Conservation (phyloP, 2,797 vertebrate genomes). For the Hippoglossus hippoglossus region DNA sequence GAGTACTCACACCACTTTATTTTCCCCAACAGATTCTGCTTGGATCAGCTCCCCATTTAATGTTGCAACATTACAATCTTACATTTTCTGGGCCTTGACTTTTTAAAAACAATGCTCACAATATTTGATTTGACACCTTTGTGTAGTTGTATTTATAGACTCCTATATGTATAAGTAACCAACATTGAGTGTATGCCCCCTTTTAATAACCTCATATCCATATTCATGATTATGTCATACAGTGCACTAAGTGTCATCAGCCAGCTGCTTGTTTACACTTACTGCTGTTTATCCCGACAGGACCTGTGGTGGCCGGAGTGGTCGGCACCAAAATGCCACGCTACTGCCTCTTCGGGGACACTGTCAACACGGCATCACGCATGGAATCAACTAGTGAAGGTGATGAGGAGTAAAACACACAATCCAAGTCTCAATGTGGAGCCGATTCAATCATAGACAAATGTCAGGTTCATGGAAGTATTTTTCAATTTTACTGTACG, state of each 20-base stretch:
- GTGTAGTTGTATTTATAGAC: not conserved
- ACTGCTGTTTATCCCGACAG: slow-evolving; percentile 52
- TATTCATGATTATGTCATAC: not conserved
- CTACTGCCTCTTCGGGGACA: slow-evolving; percentile 88
- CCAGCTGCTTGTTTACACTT: not conserved
- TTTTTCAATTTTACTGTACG: no score
- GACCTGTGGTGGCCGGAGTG: slow-evolving; percentile 86
- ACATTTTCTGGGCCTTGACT: no score
- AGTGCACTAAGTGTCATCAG: not conserved
- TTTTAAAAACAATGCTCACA: not conserved
- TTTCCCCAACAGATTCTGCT: not conserved
- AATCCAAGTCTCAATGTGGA: slow-evolving; percentile 1
- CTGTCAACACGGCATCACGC: slow-evolving; percentile 87
- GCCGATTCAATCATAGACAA: no score
- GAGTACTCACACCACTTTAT: no score
- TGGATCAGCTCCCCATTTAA: not conserved
- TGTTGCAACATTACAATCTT: not conserved
- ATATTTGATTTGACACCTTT: not conserved
- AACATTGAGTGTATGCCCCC: not conserved
- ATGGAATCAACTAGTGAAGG: slow-evolving; percentile 89
- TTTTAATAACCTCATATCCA: not conserved
- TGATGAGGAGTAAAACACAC: slow-evolving; percentile 46
- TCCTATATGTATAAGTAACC: not conserved
- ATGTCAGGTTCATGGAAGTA: no score
- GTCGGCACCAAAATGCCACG: slow-evolving; percentile 89